Percentiles rank a stretch among this genome's conserved stretches.
Evolutionary conservation across 2,113 vertebrate species (phyloP).

Genomic region (Tachycineta bicolor): DNA sequence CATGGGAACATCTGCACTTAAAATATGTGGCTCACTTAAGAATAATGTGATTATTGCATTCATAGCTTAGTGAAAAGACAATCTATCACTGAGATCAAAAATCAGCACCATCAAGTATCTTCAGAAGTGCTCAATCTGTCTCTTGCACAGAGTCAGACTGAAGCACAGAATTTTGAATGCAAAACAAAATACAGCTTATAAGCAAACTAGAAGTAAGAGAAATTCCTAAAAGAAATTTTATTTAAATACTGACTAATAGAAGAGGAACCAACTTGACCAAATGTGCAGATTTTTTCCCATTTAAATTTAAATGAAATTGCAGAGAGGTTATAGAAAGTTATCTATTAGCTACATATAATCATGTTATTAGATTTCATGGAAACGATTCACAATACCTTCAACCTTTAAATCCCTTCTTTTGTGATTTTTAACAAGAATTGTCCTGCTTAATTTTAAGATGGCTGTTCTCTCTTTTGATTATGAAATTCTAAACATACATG

Average conservation of each 20-base stretch:
- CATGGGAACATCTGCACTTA: neutral
- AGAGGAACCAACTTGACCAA: neutral
- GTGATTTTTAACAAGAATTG: neutral
- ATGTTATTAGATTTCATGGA: neutral
- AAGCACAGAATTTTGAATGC: neutral
- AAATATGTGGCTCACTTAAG: neutral
- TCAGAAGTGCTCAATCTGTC: neutral
- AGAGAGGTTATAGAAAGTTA: neutral
- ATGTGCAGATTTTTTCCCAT: neutral
- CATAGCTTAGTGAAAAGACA: neutral
- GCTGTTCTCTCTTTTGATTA: neutral
- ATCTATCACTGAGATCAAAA: neutral
- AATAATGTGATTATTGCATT: neutral
- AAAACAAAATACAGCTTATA: neutral
- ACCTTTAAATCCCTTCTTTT: neutral
- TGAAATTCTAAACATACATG: neutral
- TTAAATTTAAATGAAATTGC: neutral
- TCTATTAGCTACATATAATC: neutral
- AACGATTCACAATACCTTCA: neutral
- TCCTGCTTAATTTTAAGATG: neutral
- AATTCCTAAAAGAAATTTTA: neutral
- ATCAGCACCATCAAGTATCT: neutral
- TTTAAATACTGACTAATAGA: neutral
- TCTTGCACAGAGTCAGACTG: neutral
- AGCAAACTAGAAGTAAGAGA: neutral